Base-by-base conservation (phyloP, 2,888 invertebrate genomes). In the Hartigia nigra region DNA sequence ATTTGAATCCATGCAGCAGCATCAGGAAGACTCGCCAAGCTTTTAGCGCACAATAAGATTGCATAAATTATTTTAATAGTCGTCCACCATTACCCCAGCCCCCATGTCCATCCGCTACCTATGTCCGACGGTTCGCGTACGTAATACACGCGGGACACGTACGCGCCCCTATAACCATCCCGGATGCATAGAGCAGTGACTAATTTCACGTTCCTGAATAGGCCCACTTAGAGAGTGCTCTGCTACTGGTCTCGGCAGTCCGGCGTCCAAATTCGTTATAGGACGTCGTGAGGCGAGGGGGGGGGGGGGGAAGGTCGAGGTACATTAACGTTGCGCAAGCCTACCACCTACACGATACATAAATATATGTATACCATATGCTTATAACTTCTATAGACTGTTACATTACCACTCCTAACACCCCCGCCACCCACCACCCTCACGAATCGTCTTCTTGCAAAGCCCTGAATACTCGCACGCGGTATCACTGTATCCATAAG, bases 21-120 rank as follows among this genome's bases (percentile, higher is more conserved):
- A 23, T 39, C 39, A 39, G 39, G 5, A 39, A 14, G 23, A 23
- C 39, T 39, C 39, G 39, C 39, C 39, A 39, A 79, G 82, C 82
- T 83, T 82, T 84, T 81, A 84, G 81, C 84, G 82, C 80, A 84
- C 84, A 83, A 83, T 84, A 81, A 82, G 82, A 83, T 83, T 82
- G 81, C 81, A 84, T 83, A 82, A 82, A 83, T 83, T 83, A 83
- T 84, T 84, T 84, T 83, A 82, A 84, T 84, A 83, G 84, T 78
- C 80, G 79, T 76, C 80, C 79, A 79, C 84, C 80, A 83, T 84
- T 83, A 84, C 79, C 81, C 78, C 80, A 35, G 39, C 69, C 76
- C 55, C 80, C 72, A 76, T 70, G 72, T 70, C 72, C 72, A 70
- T 31, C 72, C 72, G 9, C 4, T 39, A 39, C 39, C 72, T 32